Evolutionary conservation across 2,888 invertebrate species (phyloP), one percentile per base, ranked within the genome.

Genomic region (Lithophane semibrunnea): DNA sequence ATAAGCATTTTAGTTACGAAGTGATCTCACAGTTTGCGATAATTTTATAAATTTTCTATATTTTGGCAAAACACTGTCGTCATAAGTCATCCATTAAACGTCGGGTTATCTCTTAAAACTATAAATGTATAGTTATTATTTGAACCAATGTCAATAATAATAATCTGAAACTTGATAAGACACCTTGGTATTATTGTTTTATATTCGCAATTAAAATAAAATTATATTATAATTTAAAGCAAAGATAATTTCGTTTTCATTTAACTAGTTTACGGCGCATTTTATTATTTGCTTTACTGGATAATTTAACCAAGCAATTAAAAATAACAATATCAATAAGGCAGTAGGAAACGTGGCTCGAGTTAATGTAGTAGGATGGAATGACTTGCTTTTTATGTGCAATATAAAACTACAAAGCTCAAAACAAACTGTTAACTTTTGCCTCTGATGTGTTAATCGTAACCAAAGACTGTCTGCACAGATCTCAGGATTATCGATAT

Each of bases 11-110:
- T 4, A 66, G 65, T 64, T 49, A 58, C 21, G 16, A 58, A 60
- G 58, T 66, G 71, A 69, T 24, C 56, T 72, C 60, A 58, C 42
- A 52, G n/a, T 52, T 69, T 21, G 44, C 67, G 64, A 84, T 71
- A 52, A 74, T 47, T 77, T 77, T 72, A 84, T 81, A 42, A 84
- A 72, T 83, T 85, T 65, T 72, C 24, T 29, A 69, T 37, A 52
- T 72, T 81, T 77, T 56, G 52, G 8, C 69, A 69, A 72, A 68
- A 69, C 73, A 76, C 13, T 42, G 9, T 65, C 76, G 52, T 75
- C 75, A 73, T 29, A 60, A 54, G 65, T 69, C 65, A 12, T 56
- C 18, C 16, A 66, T 74, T 63, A 58, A 65, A 42, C 24, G 1
- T 24, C 29, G 69, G 85, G 77, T 83, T 85, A 83, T 85, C 83